phyloP scores from a whole-genome alignment of 2,888 invertebrate species.

The Pomacea canaliculata region DNA sequence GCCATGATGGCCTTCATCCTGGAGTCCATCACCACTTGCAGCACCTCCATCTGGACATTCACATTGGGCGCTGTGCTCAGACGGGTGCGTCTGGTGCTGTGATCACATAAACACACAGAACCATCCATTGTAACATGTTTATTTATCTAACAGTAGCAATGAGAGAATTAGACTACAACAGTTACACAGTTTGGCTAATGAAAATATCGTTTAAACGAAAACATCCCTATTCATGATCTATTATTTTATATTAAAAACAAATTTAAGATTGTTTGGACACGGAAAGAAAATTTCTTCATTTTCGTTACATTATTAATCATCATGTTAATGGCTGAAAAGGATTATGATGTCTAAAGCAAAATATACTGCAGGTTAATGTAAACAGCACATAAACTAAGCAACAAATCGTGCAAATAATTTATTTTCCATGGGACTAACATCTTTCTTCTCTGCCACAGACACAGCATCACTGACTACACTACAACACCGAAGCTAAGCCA shows the following conservation, averaged over 20 bases:
- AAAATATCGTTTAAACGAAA: no score
- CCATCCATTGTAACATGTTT: not conserved
- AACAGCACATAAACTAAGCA: no score
- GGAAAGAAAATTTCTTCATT: not conserved
- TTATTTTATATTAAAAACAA: not conserved
- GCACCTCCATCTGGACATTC: not conserved
- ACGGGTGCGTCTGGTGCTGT: not conserved
- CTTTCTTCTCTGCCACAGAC: no score
- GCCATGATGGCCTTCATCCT: conserved; percentile 17
- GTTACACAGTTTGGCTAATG: not conserved
- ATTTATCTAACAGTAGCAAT: not conserved
- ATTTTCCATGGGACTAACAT: no score
- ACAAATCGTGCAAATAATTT: no score
- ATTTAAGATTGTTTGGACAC: no score
- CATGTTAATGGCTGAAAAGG: not conserved
- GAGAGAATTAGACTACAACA: not conserved
- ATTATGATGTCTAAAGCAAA: not conserved
- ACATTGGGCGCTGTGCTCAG: not conserved
- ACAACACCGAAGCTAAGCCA: no score
- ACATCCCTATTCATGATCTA: no score
- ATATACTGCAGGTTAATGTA: no score
- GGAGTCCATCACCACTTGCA: conserved; percentile 1
- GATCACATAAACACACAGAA: not conserved
- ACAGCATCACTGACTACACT: no score
- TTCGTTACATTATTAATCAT: not conserved